These are phyloP conservation scores for Oreochromis aureus DNA, from an alignment of 2,113 vertebrate genomes.

Conservation along the genomic window DNA sequence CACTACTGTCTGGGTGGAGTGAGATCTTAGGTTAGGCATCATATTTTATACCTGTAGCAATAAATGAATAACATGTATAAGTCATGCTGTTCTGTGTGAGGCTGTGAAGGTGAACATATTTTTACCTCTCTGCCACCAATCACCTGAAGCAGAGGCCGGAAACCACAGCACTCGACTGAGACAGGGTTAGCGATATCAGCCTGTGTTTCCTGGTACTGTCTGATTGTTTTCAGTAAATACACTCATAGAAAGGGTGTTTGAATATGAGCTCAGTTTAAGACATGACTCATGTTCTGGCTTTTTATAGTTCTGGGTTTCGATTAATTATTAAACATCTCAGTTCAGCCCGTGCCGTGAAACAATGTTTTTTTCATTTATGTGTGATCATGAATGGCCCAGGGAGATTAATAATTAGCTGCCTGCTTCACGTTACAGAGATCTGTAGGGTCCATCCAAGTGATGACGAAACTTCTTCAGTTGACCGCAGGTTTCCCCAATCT, in stretches of 20 bases:
- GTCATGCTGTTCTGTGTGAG: neutral
- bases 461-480: neutral
- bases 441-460: neutral
- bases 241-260: neutral
- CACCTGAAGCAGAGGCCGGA: slow-evolving; percentile 55
- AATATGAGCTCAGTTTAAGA: neutral
- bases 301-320: neutral
- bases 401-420: neutral
- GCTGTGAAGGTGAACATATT: neutral
- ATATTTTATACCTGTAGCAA: neutral
- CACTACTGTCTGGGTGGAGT: slow-evolving; percentile 70
- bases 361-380: neutral
- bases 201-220: neutral
- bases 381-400: neutral
- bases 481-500: neutral
- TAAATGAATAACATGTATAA: neutral
- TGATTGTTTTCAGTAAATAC: neutral
- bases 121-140: slow-evolving; percentile 68
- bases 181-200: neutral
- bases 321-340: neutral
- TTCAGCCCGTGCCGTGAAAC: neutral
- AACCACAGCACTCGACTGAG: slow-evolving; percentile 67
- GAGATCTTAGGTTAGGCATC: slow-evolving; percentile 59
- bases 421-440: neutral
- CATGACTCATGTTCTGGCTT: neutral